Evolutionary conservation across 2,113 vertebrate genomes (phyloP).

Genomic region (Chlamydotis undulata): DNA sequence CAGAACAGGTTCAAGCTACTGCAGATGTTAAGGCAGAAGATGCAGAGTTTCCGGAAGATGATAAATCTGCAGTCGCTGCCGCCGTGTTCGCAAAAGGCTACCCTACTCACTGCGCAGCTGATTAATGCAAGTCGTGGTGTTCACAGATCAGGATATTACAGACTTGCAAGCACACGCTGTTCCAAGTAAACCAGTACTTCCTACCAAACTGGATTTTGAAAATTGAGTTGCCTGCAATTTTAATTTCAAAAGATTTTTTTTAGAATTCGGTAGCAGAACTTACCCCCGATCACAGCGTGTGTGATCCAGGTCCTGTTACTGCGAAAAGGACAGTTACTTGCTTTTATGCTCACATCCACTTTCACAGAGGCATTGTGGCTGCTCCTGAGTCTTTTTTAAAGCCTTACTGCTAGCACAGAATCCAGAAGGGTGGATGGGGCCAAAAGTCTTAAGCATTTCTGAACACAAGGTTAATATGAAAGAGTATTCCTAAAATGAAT

Average conservation of each 20-base stretch:
- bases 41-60: neutral
- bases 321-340: neutral
- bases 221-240: neutral
- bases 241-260: neutral
- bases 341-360: neutral
- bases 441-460: neutral
- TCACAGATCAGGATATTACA: neutral
- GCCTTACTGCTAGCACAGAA: neutral
- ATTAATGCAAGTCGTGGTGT: neutral
- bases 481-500: neutral
- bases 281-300: neutral
- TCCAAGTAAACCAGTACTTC: neutral
- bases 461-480: neutral
- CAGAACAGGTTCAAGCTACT: conserved; percentile 11
- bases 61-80: fast-evolving
- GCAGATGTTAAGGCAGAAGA: neutral
- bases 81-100: neutral
- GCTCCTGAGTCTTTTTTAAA: neutral
- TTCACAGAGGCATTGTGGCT: neutral
- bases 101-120: neutral
- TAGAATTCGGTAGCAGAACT: neutral
- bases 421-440: neutral
- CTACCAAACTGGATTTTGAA: neutral
- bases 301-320: neutral
- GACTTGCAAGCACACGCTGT: neutral